Base-by-base conservation (phyloP, 2,888 invertebrate genomes). In the Acrobasis repandana region DNA sequence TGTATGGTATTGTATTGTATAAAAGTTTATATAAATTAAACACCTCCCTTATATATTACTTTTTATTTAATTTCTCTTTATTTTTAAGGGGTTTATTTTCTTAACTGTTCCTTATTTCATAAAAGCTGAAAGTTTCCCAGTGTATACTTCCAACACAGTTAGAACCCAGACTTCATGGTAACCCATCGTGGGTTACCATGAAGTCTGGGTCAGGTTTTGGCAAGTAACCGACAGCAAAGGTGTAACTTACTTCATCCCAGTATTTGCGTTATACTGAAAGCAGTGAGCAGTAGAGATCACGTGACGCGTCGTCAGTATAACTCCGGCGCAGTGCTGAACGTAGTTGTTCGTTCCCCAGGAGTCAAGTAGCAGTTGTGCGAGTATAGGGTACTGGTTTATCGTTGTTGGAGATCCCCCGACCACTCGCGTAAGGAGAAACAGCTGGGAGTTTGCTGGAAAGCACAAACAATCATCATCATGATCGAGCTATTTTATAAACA, bases 211-310 rank as follows among this genome's bases (percentile, higher is more conserved):
- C 6, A 14, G 5, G 14, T 50, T 20, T 28, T 8, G 28, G 28
- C 28, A 28, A 28, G 28, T 28, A 28, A 28, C 28, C 4, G 28
- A 8, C 6, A 28, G 28, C 0, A 28, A 28, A 28, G 2, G 2
- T 28, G 6, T 9, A 20, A 79, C 87, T 86, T 70, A 91, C 91
- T 91, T 84, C 50, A 74, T 79, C 1, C 83, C 83, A 8, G 84
- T 85, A 64, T 83, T 82, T n/a, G 62, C 65, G 54, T 82, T 89
- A 61, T 82, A 82, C 65, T 88, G 91, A 64, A 86, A 92, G 65
- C 92, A 92, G 60, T 92, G 92, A 0, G 91, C 91, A 0, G 90
- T 81, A 0, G 92, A 88, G 60, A 92, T 74, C 10, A 90, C 79
- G 62, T 92, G 92, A 0, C 83, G 77, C 0, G 87, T 77, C 0